Percentiles rank a stretch among this genome's conserved stretches.
phyloP scores from a whole-genome alignment of 2,797 vertebrate species.

The Holocentrus rufus region DNA sequence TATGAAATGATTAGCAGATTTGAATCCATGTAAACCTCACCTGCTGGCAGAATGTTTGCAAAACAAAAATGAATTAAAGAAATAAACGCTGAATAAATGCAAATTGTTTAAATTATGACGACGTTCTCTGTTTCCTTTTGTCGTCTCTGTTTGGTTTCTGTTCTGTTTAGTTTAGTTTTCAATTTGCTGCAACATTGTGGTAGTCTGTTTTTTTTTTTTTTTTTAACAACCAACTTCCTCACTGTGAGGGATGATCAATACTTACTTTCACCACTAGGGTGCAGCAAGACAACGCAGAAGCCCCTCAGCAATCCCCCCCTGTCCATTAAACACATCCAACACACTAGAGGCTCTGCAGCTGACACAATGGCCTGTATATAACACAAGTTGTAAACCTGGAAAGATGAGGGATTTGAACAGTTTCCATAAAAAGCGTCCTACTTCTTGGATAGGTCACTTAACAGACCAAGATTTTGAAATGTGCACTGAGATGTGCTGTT shows the following conservation, averaged over 20 bases:
- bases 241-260: neutral
- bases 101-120: constrained; percentile 68
- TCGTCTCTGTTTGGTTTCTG: neutral
- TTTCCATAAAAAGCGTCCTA: constrained; percentile 12
- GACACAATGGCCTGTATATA: too few species aligned
- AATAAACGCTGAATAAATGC: constrained; percentile 71
- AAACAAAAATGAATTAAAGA: constrained; percentile 61
- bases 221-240: neutral
- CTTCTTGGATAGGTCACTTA: neutral
- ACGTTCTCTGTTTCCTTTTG: constrained; percentile 34
- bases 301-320: neutral
- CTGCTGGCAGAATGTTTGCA: constrained; percentile 82
- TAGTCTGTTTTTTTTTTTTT: neutral
- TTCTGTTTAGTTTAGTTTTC: constrained; percentile 1
- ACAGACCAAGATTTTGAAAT: neutral
- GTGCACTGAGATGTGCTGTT: constrained; percentile 7
- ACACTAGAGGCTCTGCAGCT: too few species aligned
- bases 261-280: constrained; percentile 55
- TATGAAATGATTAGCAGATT: constrained; percentile 65
- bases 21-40: constrained; percentile 68
- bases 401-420: constrained; percentile 16
- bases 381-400: neutral
- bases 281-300: constrained; percentile 61
- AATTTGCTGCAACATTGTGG: neutral
- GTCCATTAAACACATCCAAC: neutral